Conservation (phyloP, 2,888 invertebrate genomes). For the Synanthedon andrenaeformis region DNA sequence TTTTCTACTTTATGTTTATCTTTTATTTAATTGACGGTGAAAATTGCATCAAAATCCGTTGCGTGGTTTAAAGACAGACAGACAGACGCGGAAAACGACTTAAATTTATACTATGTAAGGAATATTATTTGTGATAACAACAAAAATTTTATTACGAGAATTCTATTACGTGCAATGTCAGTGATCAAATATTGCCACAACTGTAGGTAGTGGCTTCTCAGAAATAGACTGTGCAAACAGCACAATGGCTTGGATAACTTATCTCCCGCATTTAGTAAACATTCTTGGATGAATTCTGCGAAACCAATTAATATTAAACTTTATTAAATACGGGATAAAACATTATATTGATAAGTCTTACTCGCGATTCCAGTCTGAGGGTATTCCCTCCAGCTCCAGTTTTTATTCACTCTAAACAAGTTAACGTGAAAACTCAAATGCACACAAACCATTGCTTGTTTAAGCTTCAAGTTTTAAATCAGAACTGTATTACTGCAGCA, state of each 20-base stretch:
- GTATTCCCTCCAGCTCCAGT: constrained; percentile 43
- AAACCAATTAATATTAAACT: not conserved
- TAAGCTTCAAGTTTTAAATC: too few species aligned
- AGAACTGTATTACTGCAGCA: too few species aligned
- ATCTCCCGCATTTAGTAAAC: not conserved
- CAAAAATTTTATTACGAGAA: too few species aligned
- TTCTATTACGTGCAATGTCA: not conserved
- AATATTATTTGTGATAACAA: too few species aligned
- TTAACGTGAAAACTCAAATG: not conserved
- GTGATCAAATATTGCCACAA: not conserved
- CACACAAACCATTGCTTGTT: not conserved
- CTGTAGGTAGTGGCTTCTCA: not conserved
- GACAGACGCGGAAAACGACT: too few species aligned
- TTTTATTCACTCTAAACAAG: constrained; percentile 24
- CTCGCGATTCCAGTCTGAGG: constrained; percentile 41
- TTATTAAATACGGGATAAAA: not conserved
- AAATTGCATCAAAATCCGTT: too few species aligned
- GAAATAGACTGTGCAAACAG: not conserved
- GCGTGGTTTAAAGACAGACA: too few species aligned
- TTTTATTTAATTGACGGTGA: too few species aligned
- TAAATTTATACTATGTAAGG: too few species aligned
- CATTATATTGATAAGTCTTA: constrained; percentile 15
- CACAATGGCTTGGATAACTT: not conserved
- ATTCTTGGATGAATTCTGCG: not conserved
- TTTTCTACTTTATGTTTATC: too few species aligned